These are phyloP conservation scores for Nesidiocoris tenuis DNA, from an alignment of 2,888 invertebrate genomes.

Conservation along the genomic window DNA sequence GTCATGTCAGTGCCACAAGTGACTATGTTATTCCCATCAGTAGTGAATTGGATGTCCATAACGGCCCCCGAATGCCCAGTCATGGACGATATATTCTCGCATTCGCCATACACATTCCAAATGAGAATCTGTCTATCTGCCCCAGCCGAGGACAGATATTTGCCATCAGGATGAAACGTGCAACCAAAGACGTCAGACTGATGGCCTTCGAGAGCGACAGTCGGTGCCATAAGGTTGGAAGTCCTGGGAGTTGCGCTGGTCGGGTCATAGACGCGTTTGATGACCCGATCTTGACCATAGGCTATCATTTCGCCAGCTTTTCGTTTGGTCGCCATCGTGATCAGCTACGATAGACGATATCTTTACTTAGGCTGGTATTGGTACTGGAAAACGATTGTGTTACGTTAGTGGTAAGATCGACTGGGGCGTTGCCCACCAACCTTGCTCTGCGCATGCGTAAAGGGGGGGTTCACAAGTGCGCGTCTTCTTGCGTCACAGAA, in stretches of 20 bases:
- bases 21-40: slow-evolving; percentile 80
- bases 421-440: no score
- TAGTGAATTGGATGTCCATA: slow-evolving; percentile 86
- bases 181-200: slow-evolving; percentile 92
- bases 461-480: no score
- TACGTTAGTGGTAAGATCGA: no score
- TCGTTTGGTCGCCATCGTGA: slow-evolving; percentile 46
- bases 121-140: slow-evolving; percentile 76
- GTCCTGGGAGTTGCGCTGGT: slow-evolving; percentile 63
- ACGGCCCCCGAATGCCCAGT: slow-evolving; percentile 93
- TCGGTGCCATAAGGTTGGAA: slow-evolving; percentile 85
- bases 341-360: background rate
- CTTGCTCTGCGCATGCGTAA: no score
- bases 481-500: no score
- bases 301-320: slow-evolving; percentile 49
- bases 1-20: slow-evolving; percentile 94
- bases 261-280: slow-evolving; percentile 49
- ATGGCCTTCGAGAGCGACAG: slow-evolving; percentile 94
- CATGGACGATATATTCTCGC: slow-evolving; percentile 93
- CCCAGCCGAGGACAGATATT: slow-evolving; percentile 89
- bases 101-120: slow-evolving; percentile 97
- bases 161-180: slow-evolving; percentile 95
- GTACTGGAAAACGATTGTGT: no score
- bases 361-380: no score
- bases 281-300: slow-evolving; percentile 45